Percentiles rank a stretch among this genome's conserved stretches.
Conservation (phyloP, 2,113 vertebrate genomes). For the Pollimyrus isidori region DNA sequence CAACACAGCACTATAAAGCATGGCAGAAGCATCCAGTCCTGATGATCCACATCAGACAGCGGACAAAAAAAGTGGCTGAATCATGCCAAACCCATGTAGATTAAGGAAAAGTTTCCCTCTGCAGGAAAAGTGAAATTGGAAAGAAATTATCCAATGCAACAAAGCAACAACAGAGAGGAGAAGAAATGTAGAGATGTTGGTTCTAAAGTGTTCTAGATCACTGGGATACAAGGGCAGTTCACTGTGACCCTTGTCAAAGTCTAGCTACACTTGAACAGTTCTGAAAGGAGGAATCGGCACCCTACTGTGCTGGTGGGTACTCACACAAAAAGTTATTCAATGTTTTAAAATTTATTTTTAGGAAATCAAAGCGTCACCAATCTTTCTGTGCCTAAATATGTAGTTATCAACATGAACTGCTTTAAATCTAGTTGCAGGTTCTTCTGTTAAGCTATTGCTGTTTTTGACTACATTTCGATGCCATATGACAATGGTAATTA, state of each 20-base stretch:
- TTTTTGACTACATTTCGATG: background rate
- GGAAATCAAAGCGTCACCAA: background rate
- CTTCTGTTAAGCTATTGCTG: background rate
- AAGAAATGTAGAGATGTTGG: background rate
- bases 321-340: background rate
- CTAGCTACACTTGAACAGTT: background rate
- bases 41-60: background rate
- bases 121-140: background rate
- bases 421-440: background rate
- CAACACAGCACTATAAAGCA: background rate
- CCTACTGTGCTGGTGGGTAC: background rate
- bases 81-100: background rate
- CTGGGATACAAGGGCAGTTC: background rate
- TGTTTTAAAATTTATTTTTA: background rate
- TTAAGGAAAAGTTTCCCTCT: background rate
- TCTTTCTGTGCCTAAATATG: background rate
- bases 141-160: background rate
- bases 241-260: background rate
- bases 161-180: background rate
- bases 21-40: background rate
- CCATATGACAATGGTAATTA: background rate
- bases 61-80: background rate
- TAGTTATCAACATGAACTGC: background rate
- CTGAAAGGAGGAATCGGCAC: background rate
- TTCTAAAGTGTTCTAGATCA: background rate